Evolutionary conservation across 23 tunicate species (phyloP).

Genomic region (Styela clava): DNA sequence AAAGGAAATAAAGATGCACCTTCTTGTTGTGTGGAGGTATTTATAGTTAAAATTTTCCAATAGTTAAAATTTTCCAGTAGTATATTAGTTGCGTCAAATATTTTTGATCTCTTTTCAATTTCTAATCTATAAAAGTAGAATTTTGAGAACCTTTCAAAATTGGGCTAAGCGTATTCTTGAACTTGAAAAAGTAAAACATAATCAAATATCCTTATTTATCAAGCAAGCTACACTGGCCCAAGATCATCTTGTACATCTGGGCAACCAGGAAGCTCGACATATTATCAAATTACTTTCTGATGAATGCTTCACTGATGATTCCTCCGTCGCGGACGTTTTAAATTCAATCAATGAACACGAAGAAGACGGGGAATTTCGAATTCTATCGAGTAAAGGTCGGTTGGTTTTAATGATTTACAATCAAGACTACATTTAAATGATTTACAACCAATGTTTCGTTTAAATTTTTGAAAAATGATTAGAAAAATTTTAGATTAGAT

Average conservation of each 20-base stretch:
- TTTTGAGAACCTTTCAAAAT: too few species aligned
- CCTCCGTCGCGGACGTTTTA: background rate
- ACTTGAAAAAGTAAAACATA: too few species aligned
- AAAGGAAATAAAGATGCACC: constrained; percentile 12
- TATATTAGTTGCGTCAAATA: too few species aligned
- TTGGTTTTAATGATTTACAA: too few species aligned
- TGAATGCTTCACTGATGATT: constrained; percentile 1
- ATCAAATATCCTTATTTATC: too few species aligned
- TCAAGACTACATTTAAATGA: too few species aligned
- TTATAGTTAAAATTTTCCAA: background rate
- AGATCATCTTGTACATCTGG: constrained; percentile 17
- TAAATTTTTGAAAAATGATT: too few species aligned
- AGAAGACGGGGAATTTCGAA: constrained; percentile 10
- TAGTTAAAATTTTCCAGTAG: background rate
- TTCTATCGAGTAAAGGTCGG: background rate
- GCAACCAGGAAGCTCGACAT: constrained; percentile 3
- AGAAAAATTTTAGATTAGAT: too few species aligned
- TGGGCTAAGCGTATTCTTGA: too few species aligned
- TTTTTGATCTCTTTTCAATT: too few species aligned
- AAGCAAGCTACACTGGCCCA: constrained; percentile 22
- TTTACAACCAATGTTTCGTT: too few species aligned
- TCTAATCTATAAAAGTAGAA: too few species aligned
- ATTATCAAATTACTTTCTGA: constrained; percentile 3
- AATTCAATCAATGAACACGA: background rate
- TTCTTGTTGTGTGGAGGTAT: constrained; percentile 29